phyloP scores from a whole-genome alignment of 2,888 invertebrate species.

The Meiosimyza platycephala region DNA sequence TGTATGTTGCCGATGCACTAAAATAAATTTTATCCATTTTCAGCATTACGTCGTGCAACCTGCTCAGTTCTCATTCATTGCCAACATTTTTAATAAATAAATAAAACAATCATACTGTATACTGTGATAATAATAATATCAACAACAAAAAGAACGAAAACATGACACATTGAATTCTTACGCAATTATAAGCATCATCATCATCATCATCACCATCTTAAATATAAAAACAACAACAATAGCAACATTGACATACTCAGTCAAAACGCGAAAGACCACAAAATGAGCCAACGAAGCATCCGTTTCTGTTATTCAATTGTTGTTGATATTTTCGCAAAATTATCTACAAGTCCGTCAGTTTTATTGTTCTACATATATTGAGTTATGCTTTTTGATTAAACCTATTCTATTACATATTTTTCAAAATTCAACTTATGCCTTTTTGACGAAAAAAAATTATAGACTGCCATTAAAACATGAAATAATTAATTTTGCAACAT shows the following conservation, averaged over 20 bases:
- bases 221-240: slow-evolving; percentile 7
- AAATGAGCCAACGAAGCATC: background rate
- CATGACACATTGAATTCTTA: slow-evolving; percentile 47
- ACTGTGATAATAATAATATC: slow-evolving; percentile 32
- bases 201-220: too few species aligned
- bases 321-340: too few species aligned
- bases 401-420: too few species aligned
- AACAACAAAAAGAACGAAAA: slow-evolving; percentile 32
- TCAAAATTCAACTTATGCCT: too few species aligned
- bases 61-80: slow-evolving; percentile 33
- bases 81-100: slow-evolving; percentile 39
- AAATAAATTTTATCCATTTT: background rate
- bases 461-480: too few species aligned
- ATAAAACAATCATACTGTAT: slow-evolving; percentile 24
- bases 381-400: too few species aligned
- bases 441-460: too few species aligned
- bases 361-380: too few species aligned
- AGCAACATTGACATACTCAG: slow-evolving; percentile 13
- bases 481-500: too few species aligned
- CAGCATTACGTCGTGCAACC: background rate
- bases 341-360: too few species aligned
- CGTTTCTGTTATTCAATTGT: too few species aligned
- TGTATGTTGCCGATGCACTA: background rate
- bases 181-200: slow-evolving; percentile 30
- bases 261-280: background rate